A percentile compares a stretch with the other conserved stretches of the same genome.
These are phyloP conservation scores for Diadema setosum DNA, from an alignment of 35 echinoderm and acorn worm genomes.

Conservation along the genomic window DNA sequence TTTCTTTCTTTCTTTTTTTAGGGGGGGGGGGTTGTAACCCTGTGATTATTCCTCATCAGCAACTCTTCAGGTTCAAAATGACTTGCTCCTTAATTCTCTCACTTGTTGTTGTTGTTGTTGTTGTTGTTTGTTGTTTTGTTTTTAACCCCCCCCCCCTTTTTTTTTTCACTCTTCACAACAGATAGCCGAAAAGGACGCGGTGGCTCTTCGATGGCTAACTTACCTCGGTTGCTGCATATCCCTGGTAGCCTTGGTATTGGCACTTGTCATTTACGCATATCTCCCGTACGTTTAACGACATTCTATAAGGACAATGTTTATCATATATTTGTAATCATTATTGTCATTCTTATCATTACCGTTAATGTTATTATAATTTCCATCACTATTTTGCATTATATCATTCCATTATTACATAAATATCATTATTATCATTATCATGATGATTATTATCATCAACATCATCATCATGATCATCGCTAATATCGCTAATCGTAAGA, in stretches of 20 bases:
- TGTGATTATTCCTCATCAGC: too few species aligned
- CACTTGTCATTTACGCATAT: background rate
- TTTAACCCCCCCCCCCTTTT: background rate
- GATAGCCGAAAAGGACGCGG: background rate
- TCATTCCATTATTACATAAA: background rate
- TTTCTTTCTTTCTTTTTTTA: too few species aligned
- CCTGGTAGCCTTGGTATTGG: background rate
- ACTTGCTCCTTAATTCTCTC: too few species aligned
- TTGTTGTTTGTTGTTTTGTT: too few species aligned
- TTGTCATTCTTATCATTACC: background rate
- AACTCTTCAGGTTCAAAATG: too few species aligned
- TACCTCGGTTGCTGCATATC: constrained; percentile 35
- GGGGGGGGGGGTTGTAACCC: too few species aligned
- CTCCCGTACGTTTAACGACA: constrained; percentile 7
- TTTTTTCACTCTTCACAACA: background rate
- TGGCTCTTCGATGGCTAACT: constrained; percentile 24
- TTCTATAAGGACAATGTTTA: background rate
- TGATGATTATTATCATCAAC: background rate
- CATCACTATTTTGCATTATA: background rate
- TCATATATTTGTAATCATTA: background rate
- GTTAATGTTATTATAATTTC: background rate
- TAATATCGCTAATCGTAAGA: too few species aligned
- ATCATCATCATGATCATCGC: background rate
- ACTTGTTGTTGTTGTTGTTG: too few species aligned
- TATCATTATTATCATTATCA: background rate